Evolutionary conservation across 2,797 vertebrate genomes (phyloP), one percentile per base, ranked within the genome.

Genomic region (Crenuchus spilurus): DNA sequence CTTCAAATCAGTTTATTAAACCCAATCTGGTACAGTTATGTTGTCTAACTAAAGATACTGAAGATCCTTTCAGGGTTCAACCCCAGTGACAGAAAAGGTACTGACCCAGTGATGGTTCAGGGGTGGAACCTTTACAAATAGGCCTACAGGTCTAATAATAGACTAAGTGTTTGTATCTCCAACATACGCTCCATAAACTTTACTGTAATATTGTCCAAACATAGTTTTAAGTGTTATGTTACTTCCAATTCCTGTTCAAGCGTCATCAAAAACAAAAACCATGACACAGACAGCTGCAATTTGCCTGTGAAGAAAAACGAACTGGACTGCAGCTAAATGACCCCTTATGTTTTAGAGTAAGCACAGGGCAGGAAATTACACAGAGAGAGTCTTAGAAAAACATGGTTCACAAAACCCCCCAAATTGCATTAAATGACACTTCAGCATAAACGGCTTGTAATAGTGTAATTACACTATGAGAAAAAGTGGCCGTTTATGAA

Each of bases 381-480:
- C 37, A 55, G n/a, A 41, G 20, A 28, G 11, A 42, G 10, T 35
- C 24, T 46, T 67, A 51, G 39, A 33, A 72, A 72, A 72, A 67
- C 44, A 64, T 26, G 39, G 26, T 46, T 26, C 33, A 57, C 30
- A 18, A 55, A 65, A 55, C 54, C 9, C 54, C 9, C 1, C 18
- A 72, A 8, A 42, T n/a, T 24, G 10, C 5, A 62, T 49, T 22
- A 33, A 49, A 35, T 18, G 76, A 84, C 83, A 78, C 82, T 82
- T 86, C 87, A 85, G 82, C 83, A 80, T 22, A 7, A 77, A 65
- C 79, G 82, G 83, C 82, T 84, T 84, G 74, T 84, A 87, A 89
- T 85, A 80, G 74, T 84, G 82, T 87, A 86, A 88, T 87, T 88
- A 84, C 87, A 76, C 80, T 70, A 81, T 82, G 86, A 88, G 16